These are phyloP conservation scores for Ceyx melanurus DNA, from an alignment of 2,113 vertebrate genomes.

Conservation along the genomic window DNA sequence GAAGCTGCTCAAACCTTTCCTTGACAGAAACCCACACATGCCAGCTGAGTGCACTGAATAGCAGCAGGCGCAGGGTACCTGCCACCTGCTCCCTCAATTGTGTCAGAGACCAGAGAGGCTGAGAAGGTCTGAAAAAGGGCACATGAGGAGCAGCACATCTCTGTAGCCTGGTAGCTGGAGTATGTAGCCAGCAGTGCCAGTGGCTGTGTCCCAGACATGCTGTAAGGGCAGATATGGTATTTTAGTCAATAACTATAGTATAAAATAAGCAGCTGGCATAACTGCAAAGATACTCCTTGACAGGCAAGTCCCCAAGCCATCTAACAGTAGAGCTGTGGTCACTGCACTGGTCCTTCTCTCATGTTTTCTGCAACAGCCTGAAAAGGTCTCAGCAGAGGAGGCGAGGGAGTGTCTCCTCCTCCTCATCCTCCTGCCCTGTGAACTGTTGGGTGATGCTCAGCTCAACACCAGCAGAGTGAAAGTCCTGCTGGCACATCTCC, in stretches of 20 bases:
- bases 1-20: neutral
- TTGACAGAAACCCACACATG: neutral
- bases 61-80: neutral
- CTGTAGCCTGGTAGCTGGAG: neutral
- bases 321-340: rapidly evolving
- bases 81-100: neutral
- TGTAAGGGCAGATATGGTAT: neutral
- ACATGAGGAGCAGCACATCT: neutral
- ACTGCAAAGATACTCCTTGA: neutral
- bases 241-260: neutral
- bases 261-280: neutral
- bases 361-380: neutral
- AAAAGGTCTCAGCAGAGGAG: neutral
- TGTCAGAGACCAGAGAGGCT: neutral
- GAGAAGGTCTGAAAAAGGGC: neutral
- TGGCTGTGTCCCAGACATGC: neutral
- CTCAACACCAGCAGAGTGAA: neutral
- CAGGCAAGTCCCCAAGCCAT: neutral
- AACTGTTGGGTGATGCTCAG: neutral
- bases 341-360: neutral
- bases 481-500: neutral
- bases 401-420: neutral
- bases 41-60: neutral
- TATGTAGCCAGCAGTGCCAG: neutral
- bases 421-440: neutral